A percentile compares a stretch with the other conserved stretches of the same genome.
phyloP scores from a whole-genome alignment of 2,888 invertebrate species.

The Mimas tiliae region DNA sequence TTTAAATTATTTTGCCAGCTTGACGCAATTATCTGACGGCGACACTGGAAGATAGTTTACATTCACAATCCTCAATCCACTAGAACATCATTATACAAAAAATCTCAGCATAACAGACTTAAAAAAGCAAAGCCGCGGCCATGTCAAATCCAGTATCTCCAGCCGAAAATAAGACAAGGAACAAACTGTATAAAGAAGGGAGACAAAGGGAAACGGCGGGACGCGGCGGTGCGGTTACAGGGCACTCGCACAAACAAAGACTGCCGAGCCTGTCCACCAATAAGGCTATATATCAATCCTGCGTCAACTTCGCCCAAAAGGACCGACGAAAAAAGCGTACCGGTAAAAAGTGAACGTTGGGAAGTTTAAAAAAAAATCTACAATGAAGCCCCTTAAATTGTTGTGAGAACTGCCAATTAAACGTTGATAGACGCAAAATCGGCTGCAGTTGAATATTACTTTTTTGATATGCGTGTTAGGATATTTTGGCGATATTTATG shows the following conservation, averaged over 20 bases:
- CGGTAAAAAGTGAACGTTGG: constrained; percentile 65
- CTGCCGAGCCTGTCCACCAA: constrained; percentile 78
- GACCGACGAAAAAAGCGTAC: constrained; percentile 73
- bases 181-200: constrained; percentile 73
- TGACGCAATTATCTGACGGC: no score
- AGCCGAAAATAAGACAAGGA: constrained; percentile 74
- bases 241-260: constrained; percentile 82
- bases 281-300: constrained; percentile 82
- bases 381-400: constrained; percentile 79
- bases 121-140: constrained; percentile 21
- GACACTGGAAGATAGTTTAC: no score
- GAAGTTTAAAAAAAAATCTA: constrained; percentile 64
- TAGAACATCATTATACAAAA: constrained; percentile 6
- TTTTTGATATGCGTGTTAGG: constrained; percentile 21
- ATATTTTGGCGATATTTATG: constrained; percentile 11
- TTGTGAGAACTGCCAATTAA: constrained; percentile 84
- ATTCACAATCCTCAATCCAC: background rate
- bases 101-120: constrained; percentile 9
- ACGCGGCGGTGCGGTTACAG: constrained; percentile 47
- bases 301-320: constrained; percentile 81
- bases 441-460: constrained; percentile 9
- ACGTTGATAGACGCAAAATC: constrained; percentile 74
- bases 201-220: constrained; percentile 70
- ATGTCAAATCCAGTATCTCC: constrained; percentile 29
- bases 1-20: no score